A percentile compares a stretch with the other conserved stretches of the same genome.
These are phyloP conservation scores for Melanerpes formicivorus DNA, from an alignment of 2,113 vertebrate species.

Conservation along the genomic window DNA sequence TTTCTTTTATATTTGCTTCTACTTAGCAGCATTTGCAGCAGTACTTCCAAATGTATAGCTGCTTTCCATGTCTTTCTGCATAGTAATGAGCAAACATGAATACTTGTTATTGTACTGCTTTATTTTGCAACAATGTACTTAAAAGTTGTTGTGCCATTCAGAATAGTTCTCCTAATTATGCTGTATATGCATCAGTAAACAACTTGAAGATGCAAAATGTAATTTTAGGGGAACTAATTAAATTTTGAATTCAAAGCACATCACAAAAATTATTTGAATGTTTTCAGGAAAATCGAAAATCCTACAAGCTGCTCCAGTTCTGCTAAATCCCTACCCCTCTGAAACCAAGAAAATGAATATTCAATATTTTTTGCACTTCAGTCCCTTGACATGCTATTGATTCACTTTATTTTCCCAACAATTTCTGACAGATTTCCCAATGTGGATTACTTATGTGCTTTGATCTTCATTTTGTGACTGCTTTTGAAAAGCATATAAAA, in stretches of 20 bases:
- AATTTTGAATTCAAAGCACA: constrained; percentile 65
- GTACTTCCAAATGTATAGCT: not conserved
- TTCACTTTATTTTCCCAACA: constrained; percentile 86
- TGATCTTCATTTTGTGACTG: constrained; percentile 80
- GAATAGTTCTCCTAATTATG: constrained; percentile 39
- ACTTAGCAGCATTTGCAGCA: not conserved
- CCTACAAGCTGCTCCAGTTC: constrained; percentile 66
- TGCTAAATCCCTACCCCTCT: constrained; percentile 76
- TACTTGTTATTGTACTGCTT: not conserved
- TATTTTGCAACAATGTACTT: not conserved
- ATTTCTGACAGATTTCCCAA: constrained; percentile 81
- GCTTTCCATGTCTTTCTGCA: not conserved
- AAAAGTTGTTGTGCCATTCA: constrained; percentile 41
- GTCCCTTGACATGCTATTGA: constrained; percentile 81
- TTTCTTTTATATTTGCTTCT: constrained; percentile 1
- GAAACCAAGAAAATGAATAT: constrained; percentile 83
- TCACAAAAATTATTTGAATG: constrained; percentile 70
- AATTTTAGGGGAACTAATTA: constrained; percentile 74
- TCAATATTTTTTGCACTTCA: constrained; percentile 78
- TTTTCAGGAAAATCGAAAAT: constrained; percentile 74
- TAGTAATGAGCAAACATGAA: not conserved
- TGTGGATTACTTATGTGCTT: constrained; percentile 80
- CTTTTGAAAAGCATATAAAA: constrained; percentile 77
- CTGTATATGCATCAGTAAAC: constrained; percentile 7
- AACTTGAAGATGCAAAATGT: constrained; percentile 58